Percentiles rank a stretch among this genome's conserved stretches.
These are phyloP conservation scores for Ochropleura leucogaster DNA, from an alignment of 2,888 invertebrate species.

Conservation along the genomic window DNA sequence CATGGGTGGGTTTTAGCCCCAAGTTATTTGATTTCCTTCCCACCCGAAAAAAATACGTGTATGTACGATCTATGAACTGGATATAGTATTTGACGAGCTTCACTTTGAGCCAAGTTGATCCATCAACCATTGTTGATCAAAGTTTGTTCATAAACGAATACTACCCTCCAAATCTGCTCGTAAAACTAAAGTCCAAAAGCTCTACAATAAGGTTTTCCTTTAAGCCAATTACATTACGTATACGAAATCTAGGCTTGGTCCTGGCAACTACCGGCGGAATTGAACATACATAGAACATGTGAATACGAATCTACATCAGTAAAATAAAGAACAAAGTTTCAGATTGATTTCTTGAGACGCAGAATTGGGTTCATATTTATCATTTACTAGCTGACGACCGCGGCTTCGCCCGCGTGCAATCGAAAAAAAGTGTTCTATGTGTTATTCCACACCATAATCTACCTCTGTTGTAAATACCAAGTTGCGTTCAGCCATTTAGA, in stretches of 20 bases:
- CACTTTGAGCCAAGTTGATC: neutral
- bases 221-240: conserved; percentile 55
- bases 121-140: conserved; percentile 5
- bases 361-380: neutral
- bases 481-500: too few species aligned
- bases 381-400: too few species aligned
- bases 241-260: conserved; percentile 37
- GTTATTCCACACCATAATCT: too few species aligned
- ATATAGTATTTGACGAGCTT: neutral
- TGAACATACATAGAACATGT: conserved; percentile 23
- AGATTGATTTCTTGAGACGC: neutral
- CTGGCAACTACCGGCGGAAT: conserved; percentile 29
- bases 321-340: neutral
- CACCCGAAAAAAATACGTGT: neutral
- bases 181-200: conserved; percentile 25
- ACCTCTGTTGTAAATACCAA: too few species aligned
- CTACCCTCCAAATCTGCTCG: conserved; percentile 15
- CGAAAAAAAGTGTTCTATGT: too few species aligned
- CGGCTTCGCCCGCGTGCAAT: too few species aligned
- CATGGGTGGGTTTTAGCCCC: too few species aligned
- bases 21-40: too few species aligned
- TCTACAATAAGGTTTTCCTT: conserved; percentile 41
- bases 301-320: conserved; percentile 24
- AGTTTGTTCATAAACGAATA: conserved; percentile 15
- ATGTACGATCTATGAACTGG: neutral